Base-by-base conservation (phyloP, 1,140 invertebrate genomes). In the Thrips palmi region DNA sequence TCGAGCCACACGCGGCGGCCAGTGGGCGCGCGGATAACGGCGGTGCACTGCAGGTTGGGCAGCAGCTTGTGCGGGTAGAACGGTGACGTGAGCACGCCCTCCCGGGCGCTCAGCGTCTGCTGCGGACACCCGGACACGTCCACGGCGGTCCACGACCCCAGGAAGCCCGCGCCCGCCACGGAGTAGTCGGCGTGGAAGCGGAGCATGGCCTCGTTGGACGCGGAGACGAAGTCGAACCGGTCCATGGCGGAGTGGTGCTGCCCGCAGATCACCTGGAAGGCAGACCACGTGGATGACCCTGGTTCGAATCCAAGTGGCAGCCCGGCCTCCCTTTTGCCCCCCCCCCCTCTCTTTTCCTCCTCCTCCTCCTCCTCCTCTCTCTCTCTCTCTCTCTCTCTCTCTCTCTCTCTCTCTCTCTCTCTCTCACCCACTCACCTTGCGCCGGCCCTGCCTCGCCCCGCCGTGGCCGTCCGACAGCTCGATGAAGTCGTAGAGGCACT, bases 401-500 rank as follows among this genome's bases (percentile, higher is more conserved):
- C 24, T 21, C 18, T 28, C 18, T 11, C 18, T 17, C 18, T 27
- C 22, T 17, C 3, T 14, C 18, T 37, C 18, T 40, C 12, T 6
- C 20, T 10, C 6, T 25, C 23, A 47, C 32, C 28, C 10, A 12
- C n/a, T 6, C 29, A 18, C 27, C 34, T 25, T 12, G 19, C 29
- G 19, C 42, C 23, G 19, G 24, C 18, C 30, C 14, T 33, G 6
- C 10, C 41, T 22, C 17, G 37, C 33, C 19, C 39, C 40, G 30
- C 42, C 41, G 2, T 31, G 30, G n/a, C n/a, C n/a, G n/a, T n/a
- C n/a, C n/a, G n/a, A n/a, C 22, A 70, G 56, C 49, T 70, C 65
- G 17, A 83, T 57, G 53, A 65, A 80, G 55, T 84, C 80, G 51
- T 83, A 84, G 0, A 82, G 60, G 48, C 78, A 84, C 40, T 81